Base-by-base conservation (phyloP, 2,797 vertebrate genomes). In the Lepus townsendii region DNA sequence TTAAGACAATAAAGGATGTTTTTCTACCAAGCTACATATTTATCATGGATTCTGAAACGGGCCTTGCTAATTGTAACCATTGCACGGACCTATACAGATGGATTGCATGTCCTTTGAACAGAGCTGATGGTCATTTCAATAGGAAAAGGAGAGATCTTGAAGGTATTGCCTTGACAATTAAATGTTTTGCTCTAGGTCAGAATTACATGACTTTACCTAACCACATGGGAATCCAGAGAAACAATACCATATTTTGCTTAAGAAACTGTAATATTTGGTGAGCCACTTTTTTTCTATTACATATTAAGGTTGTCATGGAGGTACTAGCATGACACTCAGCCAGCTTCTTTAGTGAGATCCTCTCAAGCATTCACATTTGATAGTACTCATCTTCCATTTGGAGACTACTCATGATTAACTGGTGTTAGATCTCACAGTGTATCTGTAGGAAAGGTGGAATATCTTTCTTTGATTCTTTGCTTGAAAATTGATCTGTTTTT, bases 401-500 rank as follows among this genome's bases (percentile, higher is more conserved):
- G 63, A 85, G 77, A 90, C 7, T 1, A 38, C 52, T 92, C 78
- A 47, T 93, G 52, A 88, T 68, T 90, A 93, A 78, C 24, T 88
- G 22, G 35, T 88, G 52, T 30, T 87, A 32, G 22, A 91, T 91
- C 92, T 94, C 50, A 77, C 60, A 63, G 22, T 32, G 17, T 88
- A 88, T 75, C 72, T 90, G 12, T 66, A 54, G 62, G 38, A 17
- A 95, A 89, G n/a, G 24, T 92, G 60, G 92, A 93, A 50, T 83
- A 85, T 83, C 92, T 57, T 92, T 83, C 92, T 57, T 92, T 90
- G 75, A 92, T 35, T 90, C 32, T 94, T 4, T 79, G 47, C 85
- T 93, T 77, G 79, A 88, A 90, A 52, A 52, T 76, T 60, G 26
- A 63, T 93, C 38, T 91, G 26, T 95, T 93, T 95, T 91, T 91